phyloP scores from a whole-genome alignment of 1,140 invertebrate species.

The Drosophila neocordata region DNA sequence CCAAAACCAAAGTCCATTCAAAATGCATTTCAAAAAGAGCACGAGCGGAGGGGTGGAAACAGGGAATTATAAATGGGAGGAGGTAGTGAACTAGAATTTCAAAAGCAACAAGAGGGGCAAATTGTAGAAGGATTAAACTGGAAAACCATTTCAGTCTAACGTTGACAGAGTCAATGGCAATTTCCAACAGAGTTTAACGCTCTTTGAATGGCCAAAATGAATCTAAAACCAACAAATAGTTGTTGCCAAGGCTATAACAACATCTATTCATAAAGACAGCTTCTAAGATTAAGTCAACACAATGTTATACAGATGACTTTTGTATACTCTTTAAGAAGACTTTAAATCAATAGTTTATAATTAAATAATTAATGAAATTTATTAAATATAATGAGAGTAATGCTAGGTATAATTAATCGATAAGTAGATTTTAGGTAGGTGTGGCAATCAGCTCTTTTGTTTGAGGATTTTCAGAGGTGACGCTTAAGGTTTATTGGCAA shows the following conservation, averaged over 20 bases:
- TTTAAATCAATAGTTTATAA: not conserved
- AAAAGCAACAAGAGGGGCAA: constrained; percentile 42
- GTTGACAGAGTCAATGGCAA: constrained; percentile 35
- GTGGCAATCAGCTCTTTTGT: too few species aligned
- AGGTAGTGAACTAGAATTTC: constrained; percentile 17
- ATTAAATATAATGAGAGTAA: not conserved
- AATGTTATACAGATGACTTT: not conserved
- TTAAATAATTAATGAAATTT: not conserved
- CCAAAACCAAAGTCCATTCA: constrained; percentile 39
- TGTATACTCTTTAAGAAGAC: not conserved
- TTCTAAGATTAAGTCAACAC: not conserved
- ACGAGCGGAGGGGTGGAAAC: constrained; percentile 11
- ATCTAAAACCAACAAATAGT: not conserved
- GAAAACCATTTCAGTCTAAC: constrained; percentile 24
- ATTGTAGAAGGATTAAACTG: constrained; percentile 38
- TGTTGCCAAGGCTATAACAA: constrained; percentile 6
- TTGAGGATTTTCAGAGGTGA: too few species aligned
- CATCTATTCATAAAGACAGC: not conserved
- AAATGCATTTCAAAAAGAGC: constrained; percentile 32
- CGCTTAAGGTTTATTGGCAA: too few species aligned
- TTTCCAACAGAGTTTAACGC: constrained; percentile 27
- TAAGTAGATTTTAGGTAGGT: too few species aligned
- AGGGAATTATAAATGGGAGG: too few species aligned
- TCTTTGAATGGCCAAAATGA: not conserved
- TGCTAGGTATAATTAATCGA: too few species aligned